These are phyloP conservation scores for Sardina pilchardus DNA, from an alignment of 2,113 vertebrate species.

Conservation along the genomic window DNA sequence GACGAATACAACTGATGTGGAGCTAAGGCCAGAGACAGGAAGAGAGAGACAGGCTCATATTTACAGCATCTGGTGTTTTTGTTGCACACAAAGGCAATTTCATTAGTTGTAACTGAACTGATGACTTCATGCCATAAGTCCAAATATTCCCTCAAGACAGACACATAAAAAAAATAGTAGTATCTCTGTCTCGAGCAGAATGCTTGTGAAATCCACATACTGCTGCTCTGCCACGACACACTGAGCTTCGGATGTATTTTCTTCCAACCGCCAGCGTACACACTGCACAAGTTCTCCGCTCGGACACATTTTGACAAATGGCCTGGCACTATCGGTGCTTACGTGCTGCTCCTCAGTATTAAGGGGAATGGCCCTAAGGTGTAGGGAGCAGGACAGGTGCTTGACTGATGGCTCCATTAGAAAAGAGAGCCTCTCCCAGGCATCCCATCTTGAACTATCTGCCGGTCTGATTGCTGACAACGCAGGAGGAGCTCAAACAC, in stretches of 20 bases:
- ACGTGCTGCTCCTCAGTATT: slow-evolving; percentile 67
- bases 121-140: background rate
- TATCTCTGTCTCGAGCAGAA: background rate
- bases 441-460: slow-evolving; percentile 78
- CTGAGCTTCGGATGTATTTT: background rate
- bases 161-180: background rate
- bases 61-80: background rate
- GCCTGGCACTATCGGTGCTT: slow-evolving; percentile 63
- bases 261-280: slow-evolving; percentile 48
- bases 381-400: slow-evolving; percentile 76
- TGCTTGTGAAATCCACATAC: background rate
- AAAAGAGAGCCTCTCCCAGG: slow-evolving; percentile 73
- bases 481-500: slow-evolving; percentile 59
- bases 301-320: slow-evolving; percentile 75
- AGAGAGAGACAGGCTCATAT: background rate
- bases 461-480: slow-evolving; percentile 85
- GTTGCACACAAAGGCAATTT: background rate
- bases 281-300: slow-evolving; percentile 72
- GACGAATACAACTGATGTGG: background rate
- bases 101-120: background rate
- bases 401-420: slow-evolving; percentile 91
- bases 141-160: background rate
- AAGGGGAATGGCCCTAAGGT: slow-evolving; percentile 65
- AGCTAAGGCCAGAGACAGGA: background rate
- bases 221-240: background rate